Percentiles rank a stretch among this genome's conserved stretches.
Evolutionary conservation across 2,888 invertebrate genomes (phyloP).

Genomic region (Hedya salicella): DNA sequence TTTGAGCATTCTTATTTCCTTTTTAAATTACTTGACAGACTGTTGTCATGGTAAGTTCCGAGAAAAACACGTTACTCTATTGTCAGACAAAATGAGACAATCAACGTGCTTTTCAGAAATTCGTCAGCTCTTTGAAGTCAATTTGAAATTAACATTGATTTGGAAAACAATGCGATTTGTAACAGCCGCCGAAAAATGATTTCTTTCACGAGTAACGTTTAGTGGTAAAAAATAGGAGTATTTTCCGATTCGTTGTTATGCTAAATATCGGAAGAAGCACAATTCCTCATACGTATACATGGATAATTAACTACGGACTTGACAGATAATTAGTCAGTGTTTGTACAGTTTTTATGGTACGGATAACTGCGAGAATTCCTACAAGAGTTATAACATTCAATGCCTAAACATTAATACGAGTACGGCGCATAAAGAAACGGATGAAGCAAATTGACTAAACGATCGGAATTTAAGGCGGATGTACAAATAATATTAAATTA

Average conservation of each 20-base stretch:
- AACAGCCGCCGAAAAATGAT: conserved; percentile 3
- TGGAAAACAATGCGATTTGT: conserved; percentile 26
- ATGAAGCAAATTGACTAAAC: background rate
- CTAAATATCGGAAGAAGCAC: conserved; percentile 4
- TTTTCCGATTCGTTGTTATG: conserved; percentile 11
- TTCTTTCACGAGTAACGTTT: background rate
- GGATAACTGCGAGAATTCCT: too few species aligned
- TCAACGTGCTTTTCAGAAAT: background rate
- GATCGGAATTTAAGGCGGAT: conserved; percentile 4
- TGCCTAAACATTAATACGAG: too few species aligned
- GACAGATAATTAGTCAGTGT: background rate
- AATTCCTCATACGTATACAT: background rate
- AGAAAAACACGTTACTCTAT: conserved; percentile 23
- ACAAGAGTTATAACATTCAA: too few species aligned
- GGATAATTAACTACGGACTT: background rate
- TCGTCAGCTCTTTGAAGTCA: conserved; percentile 21
- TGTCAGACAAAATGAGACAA: conserved; percentile 5
- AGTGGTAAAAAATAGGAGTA: conserved; percentile 6
- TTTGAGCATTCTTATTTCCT: background rate
- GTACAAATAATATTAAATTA: conserved; percentile 5
- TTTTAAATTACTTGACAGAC: background rate
- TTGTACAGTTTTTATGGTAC: background rate
- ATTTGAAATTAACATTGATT: conserved; percentile 23
- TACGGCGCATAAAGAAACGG: background rate
- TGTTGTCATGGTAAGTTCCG: conserved; percentile 21